These are phyloP conservation scores for Drosophila pachea DNA, from an alignment of 1,140 invertebrate species.

Conservation along the genomic window DNA sequence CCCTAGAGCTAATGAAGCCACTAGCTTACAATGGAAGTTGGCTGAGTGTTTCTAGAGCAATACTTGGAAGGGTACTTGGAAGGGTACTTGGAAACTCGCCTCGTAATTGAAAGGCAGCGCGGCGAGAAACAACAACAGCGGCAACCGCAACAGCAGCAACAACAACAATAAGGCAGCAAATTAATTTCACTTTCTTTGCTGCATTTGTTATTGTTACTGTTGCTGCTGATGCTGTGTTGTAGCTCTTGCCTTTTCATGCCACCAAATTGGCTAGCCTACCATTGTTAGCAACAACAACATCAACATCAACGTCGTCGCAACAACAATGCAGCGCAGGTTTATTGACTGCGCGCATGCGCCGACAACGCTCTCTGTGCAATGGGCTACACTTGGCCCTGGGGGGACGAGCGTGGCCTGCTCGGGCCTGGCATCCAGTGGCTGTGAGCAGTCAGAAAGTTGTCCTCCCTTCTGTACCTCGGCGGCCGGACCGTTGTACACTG, in stretches of 20 bases:
- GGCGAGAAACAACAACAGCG: conserved; percentile 11
- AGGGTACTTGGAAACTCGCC: conserved; percentile 8
- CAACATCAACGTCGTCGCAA: conserved; percentile 31
- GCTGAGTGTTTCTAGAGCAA: conserved; percentile 27
- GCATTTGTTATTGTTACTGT: conserved; percentile 16
- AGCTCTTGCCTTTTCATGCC: conserved; percentile 14
- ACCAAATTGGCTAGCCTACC: conserved; percentile 45
- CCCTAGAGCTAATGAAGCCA: not conserved
- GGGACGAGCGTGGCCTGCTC: not conserved
- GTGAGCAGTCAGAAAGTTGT: conserved; percentile 14
- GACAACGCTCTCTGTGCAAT: conserved; percentile 43
- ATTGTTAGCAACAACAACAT: conserved; percentile 39
- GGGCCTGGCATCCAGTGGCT: not conserved
- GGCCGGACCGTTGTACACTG: conserved; percentile 36
- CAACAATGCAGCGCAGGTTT: conserved; percentile 51
- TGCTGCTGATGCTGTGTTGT: not conserved
- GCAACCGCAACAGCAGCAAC: conserved; percentile 10
- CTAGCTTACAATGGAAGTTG: conserved; percentile 14
- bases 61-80: conserved; percentile 26
- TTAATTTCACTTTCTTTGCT: conserved; percentile 74
- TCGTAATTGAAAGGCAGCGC: conserved; percentile 16
- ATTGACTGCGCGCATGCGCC: conserved; percentile 59
- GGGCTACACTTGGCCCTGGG: conserved; percentile 21
- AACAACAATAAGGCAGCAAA: conserved; percentile 45
- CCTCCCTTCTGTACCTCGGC: too few species aligned